Percentiles rank a stretch among this genome's conserved stretches.
Evolutionary conservation across 2,888 invertebrate genomes (phyloP).

Genomic region (Tipula helvola): DNA sequence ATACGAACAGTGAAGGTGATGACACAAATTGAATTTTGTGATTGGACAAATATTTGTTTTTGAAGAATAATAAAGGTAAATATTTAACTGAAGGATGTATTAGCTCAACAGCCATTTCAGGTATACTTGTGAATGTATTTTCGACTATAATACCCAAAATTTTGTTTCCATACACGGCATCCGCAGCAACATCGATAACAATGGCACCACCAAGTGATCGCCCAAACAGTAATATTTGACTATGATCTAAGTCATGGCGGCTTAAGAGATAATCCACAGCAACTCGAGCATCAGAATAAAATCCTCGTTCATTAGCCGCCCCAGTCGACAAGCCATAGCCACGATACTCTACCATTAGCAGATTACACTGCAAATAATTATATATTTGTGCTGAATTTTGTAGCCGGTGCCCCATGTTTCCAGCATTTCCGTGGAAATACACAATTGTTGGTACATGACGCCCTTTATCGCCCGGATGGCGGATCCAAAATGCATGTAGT

Average conservation of each 20-base stretch:
- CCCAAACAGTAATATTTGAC: slow-evolving; percentile 80
- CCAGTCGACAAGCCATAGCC: slow-evolving; percentile 91
- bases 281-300: slow-evolving; percentile 77
- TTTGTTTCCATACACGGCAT: slow-evolving; percentile 60
- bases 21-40: slow-evolving; percentile 60
- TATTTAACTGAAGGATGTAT: slow-evolving; percentile 49
- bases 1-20: slow-evolving; percentile 74
- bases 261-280: slow-evolving; percentile 74
- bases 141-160: slow-evolving; percentile 83
- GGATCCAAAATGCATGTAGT: slow-evolving; percentile 70
- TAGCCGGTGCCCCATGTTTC: slow-evolving; percentile 87
- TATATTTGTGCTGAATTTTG: slow-evolving; percentile 80
- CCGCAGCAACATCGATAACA: slow-evolving; percentile 73
- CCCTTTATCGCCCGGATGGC: slow-evolving; percentile 54
- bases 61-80: slow-evolving; percentile 73
- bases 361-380: slow-evolving; percentile 68
- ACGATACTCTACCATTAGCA: slow-evolving; percentile 87
- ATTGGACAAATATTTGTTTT: slow-evolving; percentile 74
- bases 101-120: slow-evolving; percentile 78
- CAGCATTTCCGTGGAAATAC: slow-evolving; percentile 93
- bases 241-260: slow-evolving; percentile 70
- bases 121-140: slow-evolving; percentile 92
- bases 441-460: slow-evolving; percentile 68
- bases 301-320: slow-evolving; percentile 70
- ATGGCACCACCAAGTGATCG: slow-evolving; percentile 87